Conservation (phyloP, 2,888 invertebrate species). For the Lapara coniferarum region DNA sequence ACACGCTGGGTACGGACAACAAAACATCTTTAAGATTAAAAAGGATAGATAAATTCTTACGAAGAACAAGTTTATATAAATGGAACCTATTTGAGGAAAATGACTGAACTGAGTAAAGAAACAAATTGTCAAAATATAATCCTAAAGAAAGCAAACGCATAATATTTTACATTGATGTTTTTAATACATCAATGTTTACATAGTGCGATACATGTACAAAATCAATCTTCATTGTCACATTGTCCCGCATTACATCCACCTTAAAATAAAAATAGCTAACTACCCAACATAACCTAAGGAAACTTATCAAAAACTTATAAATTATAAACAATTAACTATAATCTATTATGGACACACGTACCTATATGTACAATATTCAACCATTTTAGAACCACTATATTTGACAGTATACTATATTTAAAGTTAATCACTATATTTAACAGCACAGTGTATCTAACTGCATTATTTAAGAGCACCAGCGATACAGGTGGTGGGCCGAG, state of each 20-base stretch:
- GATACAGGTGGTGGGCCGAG: not conserved
- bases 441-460: not conserved
- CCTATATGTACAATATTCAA: not conserved
- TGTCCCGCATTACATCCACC: not conserved
- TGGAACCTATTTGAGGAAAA: not conserved
- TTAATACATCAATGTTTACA: no score
- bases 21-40: no score
- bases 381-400: no score
- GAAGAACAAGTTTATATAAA: not conserved
- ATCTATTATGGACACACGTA: not conserved
- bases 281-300: not conserved
- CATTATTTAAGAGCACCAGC: not conserved
- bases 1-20: no score
- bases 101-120: not conserved
- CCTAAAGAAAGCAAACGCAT: no score
- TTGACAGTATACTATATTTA: no score
- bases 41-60: not conserved
- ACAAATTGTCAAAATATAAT: not conserved
- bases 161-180: no score
- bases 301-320: no score
- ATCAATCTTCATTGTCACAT: not conserved
- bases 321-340: no score
- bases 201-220: not conserved
- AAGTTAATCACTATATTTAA: not conserved
- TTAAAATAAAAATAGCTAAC: not conserved